Conservation (phyloP, 1,140 invertebrate genomes). For the Leptinotarsa defecta region DNA sequence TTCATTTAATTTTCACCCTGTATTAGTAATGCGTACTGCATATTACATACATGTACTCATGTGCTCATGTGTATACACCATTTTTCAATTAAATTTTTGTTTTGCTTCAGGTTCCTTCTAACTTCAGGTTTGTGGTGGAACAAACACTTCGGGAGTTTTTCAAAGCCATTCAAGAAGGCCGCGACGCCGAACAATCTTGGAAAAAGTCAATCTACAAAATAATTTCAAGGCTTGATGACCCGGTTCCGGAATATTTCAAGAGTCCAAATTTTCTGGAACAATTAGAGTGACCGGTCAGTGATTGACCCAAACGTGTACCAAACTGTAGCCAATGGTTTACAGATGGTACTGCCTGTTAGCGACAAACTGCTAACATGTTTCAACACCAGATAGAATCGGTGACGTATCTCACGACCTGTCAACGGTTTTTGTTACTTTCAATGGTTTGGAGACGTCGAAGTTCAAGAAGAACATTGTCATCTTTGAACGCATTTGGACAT, state of each 20-base stretch:
- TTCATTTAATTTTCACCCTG: no score
- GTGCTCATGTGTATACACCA: not conserved
- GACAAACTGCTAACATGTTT: conserved; percentile 29
- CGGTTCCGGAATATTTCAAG: conserved; percentile 99
- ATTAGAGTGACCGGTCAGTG: conserved; percentile 77
- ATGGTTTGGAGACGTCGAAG: conserved; percentile 44
- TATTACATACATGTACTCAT: no score
- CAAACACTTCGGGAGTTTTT: conserved; percentile 98
- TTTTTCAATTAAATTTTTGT: not conserved
- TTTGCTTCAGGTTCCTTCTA: conserved; percentile 86
- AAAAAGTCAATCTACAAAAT: conserved; percentile 99
- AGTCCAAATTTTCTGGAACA: conserved; percentile 98
- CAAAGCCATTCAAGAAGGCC: conserved; percentile 92
- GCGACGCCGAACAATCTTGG: conserved; percentile 98
- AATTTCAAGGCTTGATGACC: conserved; percentile 97
- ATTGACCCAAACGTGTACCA: conserved; percentile 38
- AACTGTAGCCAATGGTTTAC: conserved; percentile 35
- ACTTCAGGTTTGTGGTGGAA: conserved; percentile 95
- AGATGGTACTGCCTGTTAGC: conserved; percentile 36
- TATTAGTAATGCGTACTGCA: no score
- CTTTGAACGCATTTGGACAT: conserved; percentile 45
- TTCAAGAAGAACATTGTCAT: conserved; percentile 34
- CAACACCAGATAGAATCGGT: conserved; percentile 51
- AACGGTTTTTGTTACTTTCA: conserved; percentile 48
- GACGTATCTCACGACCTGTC: conserved; percentile 50